phyloP scores from a whole-genome alignment of 2,797 vertebrate species.

The Myotis findleyi region DNA sequence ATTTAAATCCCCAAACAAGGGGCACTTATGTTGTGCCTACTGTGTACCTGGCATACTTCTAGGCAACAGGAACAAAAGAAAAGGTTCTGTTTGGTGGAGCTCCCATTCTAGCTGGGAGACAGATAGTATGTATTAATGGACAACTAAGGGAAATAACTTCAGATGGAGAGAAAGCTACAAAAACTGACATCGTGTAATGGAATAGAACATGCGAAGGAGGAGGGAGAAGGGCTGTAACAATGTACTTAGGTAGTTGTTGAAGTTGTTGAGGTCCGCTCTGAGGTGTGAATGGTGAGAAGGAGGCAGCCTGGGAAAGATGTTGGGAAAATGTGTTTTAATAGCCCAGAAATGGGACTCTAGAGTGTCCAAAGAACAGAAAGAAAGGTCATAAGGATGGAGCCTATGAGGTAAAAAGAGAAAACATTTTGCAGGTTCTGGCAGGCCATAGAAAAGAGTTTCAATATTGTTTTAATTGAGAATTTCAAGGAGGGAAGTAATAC shows the following conservation, averaged over 20 bases:
- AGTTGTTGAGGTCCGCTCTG: background rate
- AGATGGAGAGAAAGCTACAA: background rate
- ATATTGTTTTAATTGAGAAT: background rate
- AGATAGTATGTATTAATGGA: background rate
- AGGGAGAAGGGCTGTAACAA: background rate
- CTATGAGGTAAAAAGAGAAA: background rate
- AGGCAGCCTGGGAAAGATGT: background rate
- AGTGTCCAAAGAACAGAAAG: background rate
- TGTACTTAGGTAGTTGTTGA: fast-evolving
- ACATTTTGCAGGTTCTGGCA: background rate
- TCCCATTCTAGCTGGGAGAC: background rate
- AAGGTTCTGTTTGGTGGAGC: background rate
- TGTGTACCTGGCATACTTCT: background rate
- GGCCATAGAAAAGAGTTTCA: background rate
- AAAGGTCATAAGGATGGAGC: background rate
- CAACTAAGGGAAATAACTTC: background rate
- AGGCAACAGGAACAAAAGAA: background rate
- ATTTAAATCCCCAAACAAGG: background rate
- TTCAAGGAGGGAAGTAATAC: background rate
- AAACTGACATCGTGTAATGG: background rate
- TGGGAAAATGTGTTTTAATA: background rate
- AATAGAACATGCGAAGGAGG: background rate
- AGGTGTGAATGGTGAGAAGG: background rate
- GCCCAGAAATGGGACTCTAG: background rate
- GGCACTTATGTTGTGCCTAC: background rate